A percentile compares a stretch with the other conserved stretches of the same genome.
Evolutionary conservation across 2,888 invertebrate species (phyloP).

Genomic region (Ophion slaviceki): DNA sequence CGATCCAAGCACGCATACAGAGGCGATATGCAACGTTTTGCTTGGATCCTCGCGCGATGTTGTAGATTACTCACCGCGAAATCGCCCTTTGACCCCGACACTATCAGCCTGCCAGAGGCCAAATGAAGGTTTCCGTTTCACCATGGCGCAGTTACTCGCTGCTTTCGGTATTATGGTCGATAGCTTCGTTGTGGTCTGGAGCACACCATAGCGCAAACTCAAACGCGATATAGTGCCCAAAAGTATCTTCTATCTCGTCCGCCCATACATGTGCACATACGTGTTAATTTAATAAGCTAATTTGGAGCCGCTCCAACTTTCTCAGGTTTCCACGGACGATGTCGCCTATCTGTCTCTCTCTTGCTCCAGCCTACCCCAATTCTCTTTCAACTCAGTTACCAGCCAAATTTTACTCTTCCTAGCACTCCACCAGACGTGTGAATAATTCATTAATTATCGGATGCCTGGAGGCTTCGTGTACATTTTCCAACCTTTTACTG

Average conservation of each 20-base stretch:
- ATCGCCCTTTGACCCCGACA: constrained; percentile 57
- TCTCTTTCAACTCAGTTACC: constrained; percentile 54
- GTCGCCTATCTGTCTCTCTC: constrained; percentile 62
- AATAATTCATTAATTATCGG: constrained; percentile 78
- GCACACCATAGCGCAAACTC: constrained; percentile 53
- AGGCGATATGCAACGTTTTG: constrained; percentile 36
- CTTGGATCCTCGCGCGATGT: constrained; percentile 13
- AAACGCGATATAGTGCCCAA: constrained; percentile 14
- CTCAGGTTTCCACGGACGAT: constrained; percentile 71
- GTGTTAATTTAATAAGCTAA: constrained; percentile 82
- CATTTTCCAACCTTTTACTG: constrained; percentile 1
- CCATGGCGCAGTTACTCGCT: constrained; percentile 35
- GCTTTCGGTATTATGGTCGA: constrained; percentile 27
- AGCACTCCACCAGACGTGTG: constrained; percentile 59
- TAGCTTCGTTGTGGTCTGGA: constrained; percentile 46
- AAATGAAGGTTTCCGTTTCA: constrained; percentile 23
- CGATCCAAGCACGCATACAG: constrained; percentile 30
- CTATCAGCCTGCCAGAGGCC: constrained; percentile 8
- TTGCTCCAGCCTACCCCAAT: constrained; percentile 21
- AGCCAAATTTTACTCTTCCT: constrained; percentile 71
- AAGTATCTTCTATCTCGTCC: constrained; percentile 50
- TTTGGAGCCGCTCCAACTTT: constrained; percentile 78
- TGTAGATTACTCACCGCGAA: constrained; percentile 36
- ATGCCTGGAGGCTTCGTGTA: constrained; percentile 21
- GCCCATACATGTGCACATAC: constrained; percentile 58